Base-by-base conservation (phyloP, 2,797 vertebrate species). In the Gymnothorax javanicus region DNA sequence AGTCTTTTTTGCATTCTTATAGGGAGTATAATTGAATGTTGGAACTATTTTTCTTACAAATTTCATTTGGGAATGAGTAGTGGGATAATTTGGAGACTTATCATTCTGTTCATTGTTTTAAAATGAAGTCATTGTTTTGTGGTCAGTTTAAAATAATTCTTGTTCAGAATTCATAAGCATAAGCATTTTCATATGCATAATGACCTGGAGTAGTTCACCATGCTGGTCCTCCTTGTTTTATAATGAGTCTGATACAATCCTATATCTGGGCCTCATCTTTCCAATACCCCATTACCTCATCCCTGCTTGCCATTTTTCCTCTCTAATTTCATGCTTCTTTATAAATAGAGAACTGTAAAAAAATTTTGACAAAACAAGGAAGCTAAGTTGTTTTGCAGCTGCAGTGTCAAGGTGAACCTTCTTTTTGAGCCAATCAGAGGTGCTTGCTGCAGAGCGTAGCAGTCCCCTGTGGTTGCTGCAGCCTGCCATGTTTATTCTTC, bases 401-500 rank as follows among this genome's bases (percentile, higher is more conserved):
- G 64, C 71, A 87, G 86, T 88, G 89, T 92, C 90, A 93, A 91
- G 90, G 91, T 92, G 89, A 92, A 90, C 85, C 67, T 60, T 54
- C 82, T 81, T 56, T 67, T 71, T 8, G 67, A 91, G 87, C 91
- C 93, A 92, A 92, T 93, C 88, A 90, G 88, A 64, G 9, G 56
- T 43, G 60, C 84, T 0, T 33, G 43, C 56, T 83, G 89, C 86
- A 87, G 82, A 58, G 69, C 33, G 23, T 54, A 84, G 27, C 83
- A 69, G 83, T 89, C 91, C 89, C 91, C 87, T 71, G 90, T 89
- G 91, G 90, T 90, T 92, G 89, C 89, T 77, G 27, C 87, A 69
- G 88, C 87, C 88, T 84, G 85, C 27, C 69, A 62, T 89, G 88
- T 89, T 88, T 87, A 84, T 89, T 91, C 90, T 91, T 92, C 90